These are phyloP conservation scores for Netelia inedita DNA, from an alignment of 2,888 invertebrate species.

Conservation along the genomic window DNA sequence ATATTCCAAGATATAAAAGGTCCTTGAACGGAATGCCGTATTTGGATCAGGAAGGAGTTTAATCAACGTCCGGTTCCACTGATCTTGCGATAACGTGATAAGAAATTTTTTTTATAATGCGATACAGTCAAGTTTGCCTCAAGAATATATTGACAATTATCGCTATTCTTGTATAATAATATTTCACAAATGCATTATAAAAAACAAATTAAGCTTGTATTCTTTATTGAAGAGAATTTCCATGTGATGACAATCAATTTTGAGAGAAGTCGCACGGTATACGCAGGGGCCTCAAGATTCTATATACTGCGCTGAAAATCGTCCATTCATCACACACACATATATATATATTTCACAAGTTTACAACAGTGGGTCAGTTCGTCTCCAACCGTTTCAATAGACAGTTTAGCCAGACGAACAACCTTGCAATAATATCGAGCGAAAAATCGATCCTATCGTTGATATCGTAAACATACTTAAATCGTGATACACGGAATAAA, in stretches of 20 bases:
- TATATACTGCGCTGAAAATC: constrained; percentile 7
- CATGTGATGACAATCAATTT: no score
- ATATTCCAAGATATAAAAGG: neutral
- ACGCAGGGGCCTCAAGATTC: constrained; percentile 1
- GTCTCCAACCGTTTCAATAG: neutral
- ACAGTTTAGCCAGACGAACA: constrained; percentile 25
- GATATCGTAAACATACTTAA: neutral
- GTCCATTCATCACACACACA: neutral
- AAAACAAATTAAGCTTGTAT: no score
- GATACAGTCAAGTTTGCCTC: neutral
- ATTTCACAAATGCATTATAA: no score
- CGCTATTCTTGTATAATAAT: no score
- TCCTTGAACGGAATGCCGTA: neutral
- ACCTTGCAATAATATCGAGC: constrained; percentile 10
- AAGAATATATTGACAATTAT: no score
- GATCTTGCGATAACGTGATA: neutral
- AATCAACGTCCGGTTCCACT: neutral
- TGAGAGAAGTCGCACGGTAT: neutral
- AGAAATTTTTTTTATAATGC: neutral
- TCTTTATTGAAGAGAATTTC: no score
- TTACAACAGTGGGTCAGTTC: constrained; percentile 19
- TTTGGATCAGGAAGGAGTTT: neutral
- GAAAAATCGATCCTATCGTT: constrained; percentile 38
- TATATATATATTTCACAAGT: constrained; percentile 36
- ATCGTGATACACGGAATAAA: neutral